Evolutionary conservation across 2,797 vertebrate genomes (phyloP), one percentile per base, ranked within the genome.

Genomic region (Falco biarmicus): DNA sequence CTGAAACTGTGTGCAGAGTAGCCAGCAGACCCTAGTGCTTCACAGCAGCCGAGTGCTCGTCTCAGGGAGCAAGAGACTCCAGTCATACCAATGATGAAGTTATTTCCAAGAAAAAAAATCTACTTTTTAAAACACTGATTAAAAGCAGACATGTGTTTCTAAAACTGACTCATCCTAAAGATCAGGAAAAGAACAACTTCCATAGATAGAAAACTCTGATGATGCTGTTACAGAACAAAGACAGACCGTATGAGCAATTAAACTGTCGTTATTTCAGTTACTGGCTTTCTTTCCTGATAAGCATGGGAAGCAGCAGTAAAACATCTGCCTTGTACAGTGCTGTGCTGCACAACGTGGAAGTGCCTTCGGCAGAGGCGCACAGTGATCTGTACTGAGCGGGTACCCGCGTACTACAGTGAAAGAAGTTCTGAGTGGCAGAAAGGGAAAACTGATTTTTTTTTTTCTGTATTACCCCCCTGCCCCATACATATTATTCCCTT

Each of bases 161-260:
- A 82, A 90, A 93, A 84, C 11, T 63, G 88, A 54, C 54, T 90
- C 34, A 48, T 12, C 43, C 41, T n/a, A 68, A 81, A 86, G 15
- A 81, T n/a, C 21, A 54, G 61, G 47, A 54, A 57, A 74, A 64
- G 83, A 41, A 2, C 5, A 87, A 68, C 19, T 53, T 25, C 74
- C 53, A 60, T 37, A 87, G 56, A 87, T 51, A 79, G 79, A 84
- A 95, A 95, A 87, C 51, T 80, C 65, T 76, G 59, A 76, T 34
- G 90, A 45, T 21, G 25, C 25, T 90, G 39, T 53, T 86, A 60
- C 73, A 86, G 77, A 91, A 59, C 85, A 96, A 93, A 90, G 47
- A 0, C 2, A 86, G 69, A 66, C 29, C 1, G 1, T 17, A 61
- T 32, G 69, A 94, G 50, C 12, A 6, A 84, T 83, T 64, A 82